A percentile compares a stretch with the other conserved stretches of the same genome.
These are phyloP conservation scores for Phycodurus eques DNA, from an alignment of 2,113 vertebrate species.

Conservation along the genomic window DNA sequence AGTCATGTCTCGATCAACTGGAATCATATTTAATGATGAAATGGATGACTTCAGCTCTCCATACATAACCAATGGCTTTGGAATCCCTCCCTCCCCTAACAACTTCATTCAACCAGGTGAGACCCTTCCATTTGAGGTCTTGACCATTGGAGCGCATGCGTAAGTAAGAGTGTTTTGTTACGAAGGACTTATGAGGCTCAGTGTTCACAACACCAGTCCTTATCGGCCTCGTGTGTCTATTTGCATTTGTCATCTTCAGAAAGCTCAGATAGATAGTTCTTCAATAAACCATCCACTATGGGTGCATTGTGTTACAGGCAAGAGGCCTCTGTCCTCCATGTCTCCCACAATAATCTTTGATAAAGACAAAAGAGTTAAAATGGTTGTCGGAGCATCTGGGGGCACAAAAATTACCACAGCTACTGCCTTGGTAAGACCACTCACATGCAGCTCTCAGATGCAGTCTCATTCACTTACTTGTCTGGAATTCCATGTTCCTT, in stretches of 20 bases:
- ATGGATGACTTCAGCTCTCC: slow-evolving; percentile 98
- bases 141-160: neutral
- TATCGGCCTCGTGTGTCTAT: neutral
- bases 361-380: slow-evolving; percentile 79
- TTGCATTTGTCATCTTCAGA: slow-evolving; percentile 12
- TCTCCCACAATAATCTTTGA: slow-evolving; percentile 86
- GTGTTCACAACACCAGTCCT: neutral
- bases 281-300: neutral
- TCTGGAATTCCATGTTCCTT: neutral
- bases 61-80: slow-evolving; percentile 80
- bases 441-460: neutral
- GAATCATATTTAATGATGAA: slow-evolving; percentile 92
- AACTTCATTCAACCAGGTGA: slow-evolving; percentile 94
- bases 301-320: slow-evolving; percentile 72
- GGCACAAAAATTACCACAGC: slow-evolving; percentile 93
- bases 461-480: neutral
- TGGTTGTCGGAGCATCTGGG: slow-evolving; percentile 93
- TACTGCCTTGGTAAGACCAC: slow-evolving; percentile 81
- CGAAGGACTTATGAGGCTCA: neutral
- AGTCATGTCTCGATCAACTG: slow-evolving; percentile 81
- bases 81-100: slow-evolving; percentile 84
- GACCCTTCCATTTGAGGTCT: neutral
- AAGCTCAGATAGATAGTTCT: neutral
- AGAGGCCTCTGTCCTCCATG: slow-evolving; percentile 91
- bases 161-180: neutral